Evolutionary conservation across 2,888 invertebrate genomes (phyloP).

Genomic region (Smittia aterrima): DNA sequence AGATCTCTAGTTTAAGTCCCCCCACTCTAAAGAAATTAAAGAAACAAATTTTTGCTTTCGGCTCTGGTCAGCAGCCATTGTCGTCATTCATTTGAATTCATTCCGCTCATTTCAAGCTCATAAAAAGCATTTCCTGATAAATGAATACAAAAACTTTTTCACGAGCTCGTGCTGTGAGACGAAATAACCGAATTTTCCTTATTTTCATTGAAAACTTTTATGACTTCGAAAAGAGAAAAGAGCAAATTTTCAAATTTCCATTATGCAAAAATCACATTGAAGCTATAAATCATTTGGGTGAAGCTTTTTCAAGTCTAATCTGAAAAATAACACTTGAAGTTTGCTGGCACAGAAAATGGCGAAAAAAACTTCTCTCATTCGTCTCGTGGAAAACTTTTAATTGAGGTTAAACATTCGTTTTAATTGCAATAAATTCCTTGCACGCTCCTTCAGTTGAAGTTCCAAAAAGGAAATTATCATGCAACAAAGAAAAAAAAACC

Average conservation of each 20-base stretch:
- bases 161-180: neutral
- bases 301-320: slow-evolving; percentile 1
- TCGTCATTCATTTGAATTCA: too few relatives aligned
- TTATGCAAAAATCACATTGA: neutral
- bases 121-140: neutral
- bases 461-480: too few relatives aligned
- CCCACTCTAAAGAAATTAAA: too few relatives aligned
- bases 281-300: neutral
- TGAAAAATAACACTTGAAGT: slow-evolving; percentile 1
- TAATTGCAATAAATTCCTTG: slow-evolving; percentile 1
- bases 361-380: neutral
- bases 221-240: neutral
- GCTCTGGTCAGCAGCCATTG: too few relatives aligned
- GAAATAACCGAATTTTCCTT: too few relatives aligned
- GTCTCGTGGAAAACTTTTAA: neutral
- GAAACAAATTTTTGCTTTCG: too few relatives aligned
- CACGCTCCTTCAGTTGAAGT: too few relatives aligned
- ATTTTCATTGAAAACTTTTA: neutral
- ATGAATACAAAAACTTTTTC: neutral
- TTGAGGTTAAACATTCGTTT: slow-evolving; percentile 12
- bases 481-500: too few relatives aligned
- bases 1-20: too few relatives aligned
- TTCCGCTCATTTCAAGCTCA: too few relatives aligned
- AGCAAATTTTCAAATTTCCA: neutral
- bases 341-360: neutral